Base-by-base conservation (phyloP, 2,888 invertebrate genomes). In the Agrilus biguttatus region DNA sequence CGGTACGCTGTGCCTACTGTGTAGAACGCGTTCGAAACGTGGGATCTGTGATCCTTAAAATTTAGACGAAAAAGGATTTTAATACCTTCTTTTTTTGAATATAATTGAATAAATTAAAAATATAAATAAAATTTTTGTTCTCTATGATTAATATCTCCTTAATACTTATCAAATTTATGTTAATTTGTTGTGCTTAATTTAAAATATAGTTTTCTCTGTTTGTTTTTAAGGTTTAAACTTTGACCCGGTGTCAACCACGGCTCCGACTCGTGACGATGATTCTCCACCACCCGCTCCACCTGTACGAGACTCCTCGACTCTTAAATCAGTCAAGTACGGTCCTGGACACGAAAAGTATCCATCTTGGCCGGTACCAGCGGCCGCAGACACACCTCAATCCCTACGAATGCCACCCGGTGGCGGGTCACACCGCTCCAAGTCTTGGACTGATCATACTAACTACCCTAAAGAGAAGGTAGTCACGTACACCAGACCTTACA, bases 271-370 rank as follows among this genome's bases (percentile, higher is more conserved):
- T 55, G 67, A 71, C 62, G 69, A 66, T 49, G 67, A 69, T 38
- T 72, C 72, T 39, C 71, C 73, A 50, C 72, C 73, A 21, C 73
- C 73, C 36, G 70, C 72, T 47, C 74, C 78, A 32, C 79, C 80
- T 36, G 76, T 77, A 39, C 68, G 80, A 52, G 80, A 80, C 63
- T 73, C 78, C 23, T 76, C 79, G 47, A 78, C 76, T 56, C 72
- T 80, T 59, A 77, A 77, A 60, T 73, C 74, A 51, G 72, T 77
- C 55, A 74, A 74, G 54, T 78, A 78, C 65, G 77, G 78, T 37
- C 76, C 79, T 45, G 79, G 78, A 47, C 81, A 82, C 68, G 82
- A 81, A 62, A 82, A 81, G 59, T 81, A 77, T 58, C 81, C 82
- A 2, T 80, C 80, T 47, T 82, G 81, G 81, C 81, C 83, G 13